Evolutionary conservation across 2,113 vertebrate species (phyloP).

Genomic region (Dasyprocta punctata): DNA sequence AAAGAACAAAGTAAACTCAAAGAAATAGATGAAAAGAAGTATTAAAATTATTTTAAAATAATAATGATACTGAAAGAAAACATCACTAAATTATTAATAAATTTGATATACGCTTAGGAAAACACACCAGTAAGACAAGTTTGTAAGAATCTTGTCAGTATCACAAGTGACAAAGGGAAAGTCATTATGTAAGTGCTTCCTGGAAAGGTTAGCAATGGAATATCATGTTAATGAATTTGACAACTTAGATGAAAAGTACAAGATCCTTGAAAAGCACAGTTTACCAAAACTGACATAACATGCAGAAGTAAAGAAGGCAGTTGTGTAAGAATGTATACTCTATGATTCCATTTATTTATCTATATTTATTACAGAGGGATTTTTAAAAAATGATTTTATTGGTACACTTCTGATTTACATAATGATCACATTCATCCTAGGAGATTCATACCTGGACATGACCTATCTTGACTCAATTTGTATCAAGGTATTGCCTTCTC

Average conservation of each 20-base stretch:
- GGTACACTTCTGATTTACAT: neutral
- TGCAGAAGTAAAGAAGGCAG: neutral
- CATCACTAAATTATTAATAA: neutral
- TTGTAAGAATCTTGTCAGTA: neutral
- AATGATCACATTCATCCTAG: neutral
- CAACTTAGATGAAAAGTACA: neutral
- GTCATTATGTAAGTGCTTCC: neutral
- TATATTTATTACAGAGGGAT: neutral
- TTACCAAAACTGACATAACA: neutral
- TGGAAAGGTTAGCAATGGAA: neutral
- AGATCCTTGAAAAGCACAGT: neutral
- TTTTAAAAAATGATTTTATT: neutral
- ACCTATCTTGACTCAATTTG: neutral
- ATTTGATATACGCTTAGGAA: neutral
- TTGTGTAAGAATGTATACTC: neutral
- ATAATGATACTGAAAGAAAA: neutral
- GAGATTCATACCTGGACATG: neutral
- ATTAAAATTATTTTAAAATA: neutral
- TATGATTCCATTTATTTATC: neutral
- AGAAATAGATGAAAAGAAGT: neutral
- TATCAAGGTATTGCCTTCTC: neutral
- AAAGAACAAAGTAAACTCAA: neutral
- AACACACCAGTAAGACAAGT: neutral
- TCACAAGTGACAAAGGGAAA: neutral
- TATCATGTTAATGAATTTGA: neutral